phyloP scores from a whole-genome alignment of 2,113 vertebrate species.

The Tetrax tetrax region DNA sequence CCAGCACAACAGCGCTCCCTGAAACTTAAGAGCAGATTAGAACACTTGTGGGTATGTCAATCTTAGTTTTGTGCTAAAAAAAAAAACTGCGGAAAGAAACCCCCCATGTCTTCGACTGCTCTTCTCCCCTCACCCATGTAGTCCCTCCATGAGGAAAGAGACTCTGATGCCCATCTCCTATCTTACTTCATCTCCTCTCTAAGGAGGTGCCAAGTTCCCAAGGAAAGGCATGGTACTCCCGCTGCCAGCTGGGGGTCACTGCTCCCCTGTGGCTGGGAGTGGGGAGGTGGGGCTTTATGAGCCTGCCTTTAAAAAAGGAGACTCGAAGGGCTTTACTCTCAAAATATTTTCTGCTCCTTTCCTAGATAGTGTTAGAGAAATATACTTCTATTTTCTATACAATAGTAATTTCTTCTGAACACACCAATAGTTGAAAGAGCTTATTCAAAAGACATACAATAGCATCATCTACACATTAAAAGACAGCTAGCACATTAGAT shows the following conservation, averaged over 20 bases:
- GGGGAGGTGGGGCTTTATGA: not conserved
- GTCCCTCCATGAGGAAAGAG: not conserved
- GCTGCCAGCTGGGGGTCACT: not conserved
- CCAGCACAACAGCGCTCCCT: not conserved
- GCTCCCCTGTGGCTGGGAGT: not conserved
- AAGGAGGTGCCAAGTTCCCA: not conserved
- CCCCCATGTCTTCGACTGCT: not conserved
- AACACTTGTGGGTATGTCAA: not conserved
- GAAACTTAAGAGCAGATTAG: not conserved
- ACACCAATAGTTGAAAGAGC: fast-evolving
- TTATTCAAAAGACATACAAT: not conserved
- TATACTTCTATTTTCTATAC: not conserved
- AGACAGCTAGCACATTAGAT: not conserved
- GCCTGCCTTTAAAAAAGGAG: not conserved
- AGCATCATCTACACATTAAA: not conserved
- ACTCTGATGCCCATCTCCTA: not conserved
- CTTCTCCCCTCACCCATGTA: not conserved
- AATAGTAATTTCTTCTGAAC: not conserved
- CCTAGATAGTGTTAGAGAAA: not conserved
- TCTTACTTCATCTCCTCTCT: not conserved
- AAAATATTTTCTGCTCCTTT: not conserved
- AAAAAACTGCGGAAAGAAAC: too few species aligned
- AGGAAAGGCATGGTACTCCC: not conserved
- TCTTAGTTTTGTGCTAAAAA: not conserved
- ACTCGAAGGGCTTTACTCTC: fast-evolving